Base-by-base conservation (phyloP, 1,140 invertebrate genomes). In the Aporrectodea caliginosa region DNA sequence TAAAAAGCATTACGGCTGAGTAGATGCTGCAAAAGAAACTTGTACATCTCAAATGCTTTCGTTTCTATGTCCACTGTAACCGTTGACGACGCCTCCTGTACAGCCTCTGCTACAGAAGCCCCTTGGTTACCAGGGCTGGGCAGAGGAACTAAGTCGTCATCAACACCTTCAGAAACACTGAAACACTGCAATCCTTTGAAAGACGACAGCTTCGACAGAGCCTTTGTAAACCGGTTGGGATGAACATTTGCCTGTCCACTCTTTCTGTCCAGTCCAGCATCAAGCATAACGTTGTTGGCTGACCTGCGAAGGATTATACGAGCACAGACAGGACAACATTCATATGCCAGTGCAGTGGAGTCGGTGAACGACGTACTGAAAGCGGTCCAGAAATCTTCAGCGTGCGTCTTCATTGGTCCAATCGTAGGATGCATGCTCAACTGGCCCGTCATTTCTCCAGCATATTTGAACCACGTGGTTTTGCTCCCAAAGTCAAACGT, bases 341-440 rank as follows among this genome's bases (percentile, higher is more conserved):
- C 43, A 22, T 58, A 22, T 22, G 43, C 43, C 43, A 58, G 6
- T 58, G 43, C 43, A 6, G 43, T 58, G 43, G 43, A 58, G 43
- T 58, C 22, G 43, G 43, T 22, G 43, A 58, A 6, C 43, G 22
- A 58, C 43, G 43, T 12, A 22, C 22, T 58, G 16, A 12, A 30
- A 2, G 73, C 12, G 12, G 73, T 2, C 30, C 70, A 27, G n/a
- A 14, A 6, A 12, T 32, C 33, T 12, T 29, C 73, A 16, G 16
- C 27, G 27, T 14, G 16, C 31, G 27, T 72, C 71, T 2, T 14
- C 31, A 32, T 14, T 16, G 73, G 73, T 34, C 2, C 73, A 14
- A 75, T 31, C 33, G 73, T 75, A 12, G 73, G 73, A 31, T 75
- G 73, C 73, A 75, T 75, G 73, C 73, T 75, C 27, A 75, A 31